These are phyloP conservation scores for Paracanthobrama guichenoti DNA, from an alignment of 2,113 vertebrate genomes.

Conservation along the genomic window DNA sequence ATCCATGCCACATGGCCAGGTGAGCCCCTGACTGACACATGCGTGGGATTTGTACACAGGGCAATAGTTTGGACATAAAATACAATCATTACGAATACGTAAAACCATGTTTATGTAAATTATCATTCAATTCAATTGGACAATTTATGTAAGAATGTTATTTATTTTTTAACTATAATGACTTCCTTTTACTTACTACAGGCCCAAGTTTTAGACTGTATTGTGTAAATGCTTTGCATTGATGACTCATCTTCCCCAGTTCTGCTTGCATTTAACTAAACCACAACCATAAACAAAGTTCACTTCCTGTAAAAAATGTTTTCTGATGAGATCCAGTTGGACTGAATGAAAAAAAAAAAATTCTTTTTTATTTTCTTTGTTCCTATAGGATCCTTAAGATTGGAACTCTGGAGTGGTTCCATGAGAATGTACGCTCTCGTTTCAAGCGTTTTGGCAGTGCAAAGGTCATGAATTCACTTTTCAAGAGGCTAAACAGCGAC, in stretches of 20 bases:
- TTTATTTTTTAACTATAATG: not conserved
- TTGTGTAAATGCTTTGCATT: not conserved
- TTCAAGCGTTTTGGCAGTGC: conserved; percentile 91
- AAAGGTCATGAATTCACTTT: conserved; percentile 89
- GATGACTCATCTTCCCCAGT: conserved; percentile 1
- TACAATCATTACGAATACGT: no score
- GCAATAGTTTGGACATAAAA: not conserved
- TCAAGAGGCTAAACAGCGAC: conserved; percentile 73
- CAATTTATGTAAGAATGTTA: not conserved
- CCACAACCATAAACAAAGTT: not conserved
- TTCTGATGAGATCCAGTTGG: not conserved
- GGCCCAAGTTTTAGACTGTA: not conserved
- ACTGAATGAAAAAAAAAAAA: not conserved
- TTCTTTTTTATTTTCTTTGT: not conserved
- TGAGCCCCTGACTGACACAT: conserved; percentile 50
- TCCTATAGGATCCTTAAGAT: conserved; percentile 82
- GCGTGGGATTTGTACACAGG: not conserved
- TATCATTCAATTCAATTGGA: not conserved
- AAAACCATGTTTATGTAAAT: not conserved
- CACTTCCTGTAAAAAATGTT: not conserved
- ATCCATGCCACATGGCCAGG: conserved; percentile 86
- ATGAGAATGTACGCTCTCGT: conserved; percentile 81
- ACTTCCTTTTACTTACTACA: no score
- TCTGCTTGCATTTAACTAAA: not conserved
- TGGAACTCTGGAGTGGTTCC: conserved; percentile 90